These are phyloP conservation scores for Oryctes rhinoceros DNA, from an alignment of 1,140 invertebrate genomes.

Conservation along the genomic window DNA sequence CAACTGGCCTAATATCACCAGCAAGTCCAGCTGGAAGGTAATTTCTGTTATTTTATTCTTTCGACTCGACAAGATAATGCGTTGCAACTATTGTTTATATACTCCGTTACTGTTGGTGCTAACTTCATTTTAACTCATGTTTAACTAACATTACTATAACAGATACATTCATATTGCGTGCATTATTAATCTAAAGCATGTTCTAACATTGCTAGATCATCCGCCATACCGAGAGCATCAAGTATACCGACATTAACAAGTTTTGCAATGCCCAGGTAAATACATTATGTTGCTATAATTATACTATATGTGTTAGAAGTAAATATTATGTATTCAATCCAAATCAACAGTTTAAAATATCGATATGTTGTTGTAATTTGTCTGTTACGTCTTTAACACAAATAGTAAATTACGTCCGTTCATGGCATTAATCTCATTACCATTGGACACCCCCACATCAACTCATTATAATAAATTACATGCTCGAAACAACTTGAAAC, in stretches of 20 bases:
- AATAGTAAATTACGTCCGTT: background rate
- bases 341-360: background rate
- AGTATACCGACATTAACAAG: slow-evolving; percentile 85
- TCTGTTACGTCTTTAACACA: background rate
- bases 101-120: no score
- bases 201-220: slow-evolving; percentile 58
- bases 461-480: background rate
- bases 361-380: background rate
- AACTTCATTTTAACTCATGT: background rate
- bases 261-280: slow-evolving; percentile 80
- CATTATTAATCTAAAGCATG: slow-evolving; percentile 36
- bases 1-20: slow-evolving; percentile 76
- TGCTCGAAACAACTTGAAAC: background rate
- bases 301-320: background rate
- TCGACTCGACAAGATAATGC: background rate
- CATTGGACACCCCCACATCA: background rate
- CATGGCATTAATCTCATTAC: background rate
- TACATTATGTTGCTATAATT: slow-evolving; percentile 20
- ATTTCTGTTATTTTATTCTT: slow-evolving; percentile 42
- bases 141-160: slow-evolving; percentile 24
- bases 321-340: background rate
- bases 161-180: background rate
- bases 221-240: slow-evolving; percentile 83
- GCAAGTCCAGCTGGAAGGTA: slow-evolving; percentile 72
- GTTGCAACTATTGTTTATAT: no score